phyloP scores from a whole-genome alignment of 2,797 vertebrate genomes.

The Crenuchus spilurus region DNA sequence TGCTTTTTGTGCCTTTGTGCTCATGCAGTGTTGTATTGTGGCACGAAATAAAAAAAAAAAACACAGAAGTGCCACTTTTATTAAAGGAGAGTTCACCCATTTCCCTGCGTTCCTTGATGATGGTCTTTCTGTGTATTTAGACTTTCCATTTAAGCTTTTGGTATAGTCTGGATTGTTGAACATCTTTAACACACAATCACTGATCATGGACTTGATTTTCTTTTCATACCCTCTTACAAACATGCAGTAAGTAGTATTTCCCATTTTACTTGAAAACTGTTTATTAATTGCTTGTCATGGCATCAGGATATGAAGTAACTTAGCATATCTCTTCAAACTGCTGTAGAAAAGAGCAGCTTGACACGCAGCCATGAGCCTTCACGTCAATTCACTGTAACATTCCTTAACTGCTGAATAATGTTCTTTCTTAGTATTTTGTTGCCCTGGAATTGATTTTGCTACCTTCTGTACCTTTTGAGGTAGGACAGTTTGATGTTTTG shows the following conservation, averaged over 20 bases:
- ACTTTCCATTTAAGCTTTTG: neutral
- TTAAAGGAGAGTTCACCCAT: neutral
- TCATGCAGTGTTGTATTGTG: neutral
- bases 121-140: too few relatives aligned
- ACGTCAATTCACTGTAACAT: conserved; percentile 12
- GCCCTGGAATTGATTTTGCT: neutral
- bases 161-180: neutral
- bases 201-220: neutral
- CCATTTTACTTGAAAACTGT: neutral
- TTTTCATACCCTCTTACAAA: neutral
- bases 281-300: neutral
- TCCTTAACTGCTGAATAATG: conserved; percentile 18
- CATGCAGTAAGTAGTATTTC: neutral
- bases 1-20: neutral
- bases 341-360: neutral
- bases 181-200: neutral
- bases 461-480: neutral
- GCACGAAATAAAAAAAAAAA: neutral
- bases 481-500: neutral
- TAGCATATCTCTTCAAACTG: neutral
- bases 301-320: neutral
- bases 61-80: conserved; percentile 3
- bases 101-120: too few relatives aligned
- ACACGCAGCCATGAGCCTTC: too few relatives aligned
- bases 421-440: neutral